phyloP scores from a whole-genome alignment of 2,888 invertebrate species.

The Stomorhina lunata region DNA sequence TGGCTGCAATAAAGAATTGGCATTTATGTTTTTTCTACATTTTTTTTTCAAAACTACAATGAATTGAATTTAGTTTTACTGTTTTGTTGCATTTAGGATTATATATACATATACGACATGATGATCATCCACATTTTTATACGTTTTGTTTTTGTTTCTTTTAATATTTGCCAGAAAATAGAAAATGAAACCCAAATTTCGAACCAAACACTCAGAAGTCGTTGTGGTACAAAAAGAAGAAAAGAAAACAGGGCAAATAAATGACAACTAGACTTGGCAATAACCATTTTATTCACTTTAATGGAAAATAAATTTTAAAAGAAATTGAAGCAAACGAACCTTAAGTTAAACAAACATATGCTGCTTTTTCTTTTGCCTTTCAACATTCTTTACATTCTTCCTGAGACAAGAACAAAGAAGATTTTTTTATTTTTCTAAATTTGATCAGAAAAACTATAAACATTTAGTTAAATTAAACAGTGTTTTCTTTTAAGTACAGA shows the following conservation, averaged over 20 bases:
- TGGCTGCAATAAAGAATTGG: not conserved
- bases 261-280: constrained; percentile 47
- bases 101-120: constrained; percentile 1
- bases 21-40: not conserved
- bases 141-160: constrained; percentile 21
- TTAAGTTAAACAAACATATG: constrained; percentile 25
- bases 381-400: not conserved
- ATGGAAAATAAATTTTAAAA: not conserved
- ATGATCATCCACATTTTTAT: constrained; percentile 44
- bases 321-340: constrained; percentile 39
- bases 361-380: not conserved
- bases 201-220: not conserved
- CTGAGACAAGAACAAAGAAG: not conserved
- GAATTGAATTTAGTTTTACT: constrained; percentile 17
- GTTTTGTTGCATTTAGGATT: not conserved
- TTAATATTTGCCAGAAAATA: constrained; percentile 9
- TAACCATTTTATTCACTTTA: constrained; percentile 43
- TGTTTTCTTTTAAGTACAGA: no score
- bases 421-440: no score
- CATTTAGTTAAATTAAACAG: no score
- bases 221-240: not conserved
- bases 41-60: constrained; percentile 1
- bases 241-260: not conserved
- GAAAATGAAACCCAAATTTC: not conserved
- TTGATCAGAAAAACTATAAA: no score